Base-by-base conservation (phyloP, 2,888 invertebrate genomes). In the Sarcophaga caerulescens region DNA sequence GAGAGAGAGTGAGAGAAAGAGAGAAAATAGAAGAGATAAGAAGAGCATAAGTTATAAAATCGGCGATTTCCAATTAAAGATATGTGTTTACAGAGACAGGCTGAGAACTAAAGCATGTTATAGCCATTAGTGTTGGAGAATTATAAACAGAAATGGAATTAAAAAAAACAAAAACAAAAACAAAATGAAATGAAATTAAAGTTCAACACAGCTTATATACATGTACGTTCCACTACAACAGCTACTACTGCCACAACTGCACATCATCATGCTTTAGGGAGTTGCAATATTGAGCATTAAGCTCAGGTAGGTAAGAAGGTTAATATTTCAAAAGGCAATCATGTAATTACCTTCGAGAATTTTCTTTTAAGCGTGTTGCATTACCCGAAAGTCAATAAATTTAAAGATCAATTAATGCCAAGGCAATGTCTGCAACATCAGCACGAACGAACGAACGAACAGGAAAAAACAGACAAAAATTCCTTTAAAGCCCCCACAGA, bases 321-420 rank as follows among this genome's bases (percentile, higher is more conserved):
- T 66, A 73, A 80, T 80, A 73, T 57, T 57, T 8, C 57, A 73
- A 71, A 57, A 66, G 59, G 60, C 45, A 45, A 70, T 70, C 21
- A 52, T 73, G 59, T 73, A 71, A 80, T 71, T 80, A 73, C 80
- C 65, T 73, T 45, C 10, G 73, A 80, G 71, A 79, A 63, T 79
- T 71, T 71, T 44, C 19, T 14, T 57, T 57, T 23, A 57, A 25
- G 25, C 17, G 8, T 52, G 14, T 52, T 52, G 52, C 52, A 52
- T 52, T 52, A 14, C 17, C 17, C 52, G 12, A 70, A 17, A 25
- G 52, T 57, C 57, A 21, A 21, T 66, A 17, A 66, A 66, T 44
- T 66, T 66, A 66, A 44, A 35, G 44, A 66, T 66, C 65, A 66
- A n/a, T 66, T 66, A 66, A 66, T 68, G 47, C 68, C 19, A 23